Percentiles rank a stretch among this genome's conserved stretches.
Conservation (phyloP, 2,797 vertebrate genomes). For the Sebastes matsubarae region DNA sequence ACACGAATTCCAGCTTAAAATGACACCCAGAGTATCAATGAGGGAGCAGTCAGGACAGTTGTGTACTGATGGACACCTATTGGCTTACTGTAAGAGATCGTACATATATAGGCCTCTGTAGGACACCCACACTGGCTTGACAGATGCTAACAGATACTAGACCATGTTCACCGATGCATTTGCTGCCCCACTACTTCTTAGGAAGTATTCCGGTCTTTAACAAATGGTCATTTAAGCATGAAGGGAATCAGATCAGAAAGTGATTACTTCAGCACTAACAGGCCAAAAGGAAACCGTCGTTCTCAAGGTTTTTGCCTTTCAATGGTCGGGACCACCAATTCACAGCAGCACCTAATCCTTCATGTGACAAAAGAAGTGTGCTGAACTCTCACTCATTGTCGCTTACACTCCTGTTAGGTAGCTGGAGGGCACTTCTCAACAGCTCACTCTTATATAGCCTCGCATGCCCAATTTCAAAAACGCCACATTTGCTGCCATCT, state of each 20-base stretch:
- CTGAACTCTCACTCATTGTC: slow-evolving; percentile 39
- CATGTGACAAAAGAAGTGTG: slow-evolving; percentile 60
- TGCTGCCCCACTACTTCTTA: neutral
- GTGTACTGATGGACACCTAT: neutral
- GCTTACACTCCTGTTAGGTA: slow-evolving; percentile 55
- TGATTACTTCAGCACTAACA: neutral
- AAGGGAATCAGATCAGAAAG: slow-evolving; percentile 14
- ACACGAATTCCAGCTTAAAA: neutral
- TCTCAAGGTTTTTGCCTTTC: slow-evolving; percentile 31
- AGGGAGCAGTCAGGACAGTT: neutral
- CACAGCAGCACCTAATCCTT: slow-evolving; percentile 44
- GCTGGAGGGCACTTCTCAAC: slow-evolving; percentile 69
- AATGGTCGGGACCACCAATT: slow-evolving; percentile 27
- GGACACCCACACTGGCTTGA: neutral
- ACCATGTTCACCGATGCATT: neutral
- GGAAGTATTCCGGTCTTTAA: neutral
- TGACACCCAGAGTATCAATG: neutral
- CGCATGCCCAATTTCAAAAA: slow-evolving; percentile 66
- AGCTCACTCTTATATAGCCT: slow-evolving; percentile 50
- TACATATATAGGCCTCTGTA: neutral
- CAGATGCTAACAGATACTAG: neutral
- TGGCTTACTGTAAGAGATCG: neutral
- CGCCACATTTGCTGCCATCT: slow-evolving; percentile 56
- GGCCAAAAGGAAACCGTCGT: neutral
- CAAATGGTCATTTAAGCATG: neutral